These are phyloP conservation scores for Psilopsiagon aymara DNA, from an alignment of 2,113 vertebrate species.

Conservation along the genomic window DNA sequence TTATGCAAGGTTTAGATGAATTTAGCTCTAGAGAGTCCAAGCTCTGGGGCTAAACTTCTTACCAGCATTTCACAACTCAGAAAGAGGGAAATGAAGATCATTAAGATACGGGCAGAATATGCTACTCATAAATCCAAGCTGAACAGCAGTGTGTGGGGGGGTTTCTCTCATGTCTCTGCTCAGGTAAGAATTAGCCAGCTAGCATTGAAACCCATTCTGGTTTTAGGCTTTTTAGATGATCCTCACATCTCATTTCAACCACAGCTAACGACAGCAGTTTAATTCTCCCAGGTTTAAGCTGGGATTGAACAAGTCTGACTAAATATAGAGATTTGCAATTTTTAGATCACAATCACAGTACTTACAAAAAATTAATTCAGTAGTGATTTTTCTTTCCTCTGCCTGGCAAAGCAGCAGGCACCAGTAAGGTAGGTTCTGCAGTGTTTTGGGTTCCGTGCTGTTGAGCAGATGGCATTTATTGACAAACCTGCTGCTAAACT, in stretches of 20 bases:
- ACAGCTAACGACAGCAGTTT: neutral
- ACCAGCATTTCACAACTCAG: neutral
- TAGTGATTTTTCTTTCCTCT: neutral
- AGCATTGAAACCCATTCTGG: neutral
- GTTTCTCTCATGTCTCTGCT: neutral
- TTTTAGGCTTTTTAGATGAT: neutral
- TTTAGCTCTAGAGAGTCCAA: neutral
- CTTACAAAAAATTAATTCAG: neutral
- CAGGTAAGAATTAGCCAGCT: neutral
- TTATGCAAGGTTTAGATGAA: neutral
- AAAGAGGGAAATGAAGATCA: neutral
- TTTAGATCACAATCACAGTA: neutral
- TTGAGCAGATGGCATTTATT: slow-evolving; percentile 65
- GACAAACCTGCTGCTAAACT: slow-evolving; percentile 59
- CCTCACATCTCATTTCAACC: neutral
- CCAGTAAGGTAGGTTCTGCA: neutral
- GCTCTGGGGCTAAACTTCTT: neutral
- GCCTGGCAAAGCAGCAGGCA: neutral
- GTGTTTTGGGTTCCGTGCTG: neutral
- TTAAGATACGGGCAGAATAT: neutral
- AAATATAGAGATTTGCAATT: neutral
- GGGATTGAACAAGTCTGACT: neutral
- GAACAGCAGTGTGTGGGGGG: neutral
- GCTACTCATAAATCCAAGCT: neutral
- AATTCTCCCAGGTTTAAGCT: neutral